Conservation (phyloP, 2,888 invertebrate genomes). For the Apodemia duryi region DNA sequence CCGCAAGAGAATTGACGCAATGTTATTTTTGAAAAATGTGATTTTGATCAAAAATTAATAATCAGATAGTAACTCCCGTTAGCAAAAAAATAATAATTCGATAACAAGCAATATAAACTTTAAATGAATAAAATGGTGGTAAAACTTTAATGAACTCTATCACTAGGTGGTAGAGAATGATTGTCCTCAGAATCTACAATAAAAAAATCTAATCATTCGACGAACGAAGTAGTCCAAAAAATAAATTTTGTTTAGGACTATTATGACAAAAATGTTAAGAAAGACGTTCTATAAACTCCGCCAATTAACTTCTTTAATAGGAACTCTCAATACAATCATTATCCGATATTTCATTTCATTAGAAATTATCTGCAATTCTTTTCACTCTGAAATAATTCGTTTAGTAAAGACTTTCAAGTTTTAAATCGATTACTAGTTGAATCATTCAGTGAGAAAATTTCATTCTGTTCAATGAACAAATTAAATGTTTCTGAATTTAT, state of each 20-base stretch:
- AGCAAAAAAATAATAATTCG: too few relatives aligned
- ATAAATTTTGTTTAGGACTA: background rate
- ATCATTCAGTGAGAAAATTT: background rate
- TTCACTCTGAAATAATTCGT: background rate
- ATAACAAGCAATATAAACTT: too few relatives aligned
- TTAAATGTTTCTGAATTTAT: background rate
- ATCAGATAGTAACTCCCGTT: too few relatives aligned
- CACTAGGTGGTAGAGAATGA: too few relatives aligned
- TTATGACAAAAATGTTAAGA: background rate
- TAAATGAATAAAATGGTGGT: too few relatives aligned
- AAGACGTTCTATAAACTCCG: background rate
- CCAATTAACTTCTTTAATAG: background rate
- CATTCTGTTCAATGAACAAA: slow-evolving; percentile 2
- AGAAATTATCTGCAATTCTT: slow-evolving; percentile 11
- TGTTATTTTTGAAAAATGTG: too few relatives aligned
- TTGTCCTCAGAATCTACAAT: too few relatives aligned
- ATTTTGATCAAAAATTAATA: too few relatives aligned
- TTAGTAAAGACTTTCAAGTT: slow-evolving; percentile 12
- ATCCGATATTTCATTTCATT: background rate
- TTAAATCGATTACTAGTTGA: slow-evolving; percentile 12
- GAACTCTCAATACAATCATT: background rate
- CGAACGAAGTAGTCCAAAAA: background rate
- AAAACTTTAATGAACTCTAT: too few relatives aligned
- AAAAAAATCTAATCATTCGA: background rate
- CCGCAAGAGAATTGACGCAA: too few relatives aligned